Base-by-base conservation (phyloP, 2,888 invertebrate species). In the Agonopterix alstromeriana region DNA sequence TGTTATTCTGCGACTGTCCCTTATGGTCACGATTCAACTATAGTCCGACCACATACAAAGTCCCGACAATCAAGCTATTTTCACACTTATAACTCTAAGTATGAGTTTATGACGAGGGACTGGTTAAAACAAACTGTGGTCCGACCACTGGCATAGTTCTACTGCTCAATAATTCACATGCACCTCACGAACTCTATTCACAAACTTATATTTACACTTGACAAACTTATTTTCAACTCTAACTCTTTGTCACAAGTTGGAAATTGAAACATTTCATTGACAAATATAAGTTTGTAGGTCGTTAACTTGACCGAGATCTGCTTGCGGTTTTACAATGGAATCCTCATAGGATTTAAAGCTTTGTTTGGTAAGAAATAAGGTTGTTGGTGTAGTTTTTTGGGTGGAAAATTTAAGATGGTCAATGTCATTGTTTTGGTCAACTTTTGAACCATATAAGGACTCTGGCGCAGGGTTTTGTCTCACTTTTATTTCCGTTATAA, bases 381-480 rank as follows among this genome's bases (percentile, higher is more conserved):
- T 10, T 27, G 27, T 12, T 52, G 47, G 14, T 53, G 46, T 50
- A 17, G 46, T 42, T 43, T 50, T 52, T 48, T 27, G 48, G 38
- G n/a, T 44, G 42, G 48, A 54, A 27, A 56, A 43, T 46, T 53
- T 50, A 54, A 57, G 53, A 53, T 51, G 58, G 56, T 47, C 61
- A 60, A 53, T 70, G 61, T 55, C 58, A 63, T 65, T 64, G 67
- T 70, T 65, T 68, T 60, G 66, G 72, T 70, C 61, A 73, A 75
- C 70, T 47, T 75, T 72, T 75, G 72, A 70, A 69, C 77, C 68
- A 56, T 70, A 72, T 68, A 75, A 61, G 73, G 75, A 55, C 42
- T 38, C 42, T n/a, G 11, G 42, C 8, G 11, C 10, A 38, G 38
- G 38, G 9, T n/a, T 27, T 27, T 27, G 27, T 9, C 38, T 38